Base-by-base conservation (phyloP, 1,140 invertebrate species). In the Drosophila biarmipes region DNA sequence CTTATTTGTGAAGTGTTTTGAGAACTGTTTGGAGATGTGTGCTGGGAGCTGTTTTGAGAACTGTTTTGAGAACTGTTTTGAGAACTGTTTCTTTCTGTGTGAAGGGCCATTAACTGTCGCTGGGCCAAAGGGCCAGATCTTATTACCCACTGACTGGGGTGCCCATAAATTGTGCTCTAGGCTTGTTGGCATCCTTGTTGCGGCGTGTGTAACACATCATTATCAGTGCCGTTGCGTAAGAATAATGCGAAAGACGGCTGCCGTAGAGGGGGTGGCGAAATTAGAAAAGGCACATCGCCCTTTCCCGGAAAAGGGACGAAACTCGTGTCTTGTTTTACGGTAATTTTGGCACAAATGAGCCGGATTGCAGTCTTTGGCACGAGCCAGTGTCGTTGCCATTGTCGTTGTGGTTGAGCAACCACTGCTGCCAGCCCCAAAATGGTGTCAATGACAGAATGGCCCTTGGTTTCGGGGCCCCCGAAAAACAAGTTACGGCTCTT, bases 391-490 rank as follows among this genome's bases (percentile, higher is more conserved):
- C 58, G 54, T 49, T 46, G 40, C 11, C 40, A 21, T 35, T 35
- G 35, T 43, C 45, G 40, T 49, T 72, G 58, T 61, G 73, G 80
- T 63, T 77, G 34, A 57, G 35, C 56, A 77, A 55, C 51, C 80
- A 82, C 71, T 79, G 72, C 40, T n/a, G 27, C 21, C 58, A 63
- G 19, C 21, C 64, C 67, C 55, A 51, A 38, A 89, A 84, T 63
- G 84, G 76, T 87, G 79, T 87, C 84, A 87, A 79, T 87, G 84
- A 84, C 79, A 77, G 58, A 68, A 71, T 46, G 49, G 58, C 31
- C 42, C 40, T 29, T 38, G 15, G 64, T 37, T 74, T 55, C n/a
- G 38, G 72, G 40, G 5, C 15, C 37, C 43, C 27, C 7, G 27
- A 17, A 42, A 49, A 53, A 53, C 34, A 31, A 74, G 38, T 51